Evolutionary conservation across 2,888 invertebrate genomes (phyloP), one percentile per base, ranked within the genome.

Genomic region (Thysanoteuthis rhombus): DNA sequence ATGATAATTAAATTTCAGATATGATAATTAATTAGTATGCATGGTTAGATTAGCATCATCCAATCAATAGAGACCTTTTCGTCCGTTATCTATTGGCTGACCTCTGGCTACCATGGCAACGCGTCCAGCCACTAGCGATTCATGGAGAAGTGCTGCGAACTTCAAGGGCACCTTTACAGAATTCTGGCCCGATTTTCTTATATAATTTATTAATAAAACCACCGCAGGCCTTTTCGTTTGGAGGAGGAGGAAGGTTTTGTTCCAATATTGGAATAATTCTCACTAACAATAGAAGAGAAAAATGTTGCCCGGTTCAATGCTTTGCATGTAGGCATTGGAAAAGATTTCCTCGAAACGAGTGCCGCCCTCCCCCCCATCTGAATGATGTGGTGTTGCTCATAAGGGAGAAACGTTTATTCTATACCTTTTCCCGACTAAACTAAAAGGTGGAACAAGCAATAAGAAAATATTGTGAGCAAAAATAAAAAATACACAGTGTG

Each of bases 1-100:
- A 75, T 75, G 75, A 75, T 75, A 75, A 75, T 75, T 75, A 75
- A 75, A 75, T 75, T 75, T 75, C 75, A 75, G 75, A 75, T 75
- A 75, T 75, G 75, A 75, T 75, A 75, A 75, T 75, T 75, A 75
- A 75, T 75, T 75, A 75, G 75, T 75, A 75, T 75, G 75, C 75
- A 75, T 75, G 75, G 75, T 75, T 75, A 75, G n/a, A 75, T 75
- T 75, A 75, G n/a, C 36, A 75, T 75, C 75, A 75, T 16, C 75
- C 75, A 75, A 75, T 75, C 75, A 75, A 36, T 75, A n/a, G 4
- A 75, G n/a, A 75, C 75, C 19, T n/a, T 12, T 75, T n/a, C 19
- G 10, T n/a, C 28, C 58, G 58, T 58, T 58, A 58, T 58, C 75
- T 75, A 75, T 36, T 75, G 75, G 75, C n/a, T 75, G 36, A 75